Percentiles rank a stretch among this genome's conserved stretches.
phyloP scores from a whole-genome alignment of 2,888 invertebrate genomes.

The Acleris cristana region DNA sequence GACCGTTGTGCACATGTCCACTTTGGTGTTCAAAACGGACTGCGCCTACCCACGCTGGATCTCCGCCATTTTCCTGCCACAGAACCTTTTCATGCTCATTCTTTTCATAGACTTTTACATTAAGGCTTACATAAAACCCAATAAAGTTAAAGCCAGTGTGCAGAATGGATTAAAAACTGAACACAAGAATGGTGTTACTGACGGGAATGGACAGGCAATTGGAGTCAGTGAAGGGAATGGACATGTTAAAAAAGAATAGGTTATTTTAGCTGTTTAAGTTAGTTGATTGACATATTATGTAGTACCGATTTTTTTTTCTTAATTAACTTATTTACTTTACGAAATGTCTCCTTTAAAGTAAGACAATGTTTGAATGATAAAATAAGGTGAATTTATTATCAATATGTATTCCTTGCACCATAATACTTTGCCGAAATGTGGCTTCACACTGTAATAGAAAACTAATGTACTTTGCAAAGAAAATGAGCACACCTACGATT shows the following conservation, averaged over 20 bases:
- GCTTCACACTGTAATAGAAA: no score
- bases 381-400: no score
- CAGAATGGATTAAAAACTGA: constrained; percentile 6
- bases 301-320: no score
- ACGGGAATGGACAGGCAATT: not conserved
- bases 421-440: no score
- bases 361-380: no score
- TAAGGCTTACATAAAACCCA: constrained; percentile 82
- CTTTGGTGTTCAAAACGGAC: constrained; percentile 72
- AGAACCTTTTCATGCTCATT: constrained; percentile 86
- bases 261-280: not conserved
- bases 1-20: constrained; percentile 80
- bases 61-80: constrained; percentile 83
- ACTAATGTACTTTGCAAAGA: no score
- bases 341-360: no score
- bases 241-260: not conserved
- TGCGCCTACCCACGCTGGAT: constrained; percentile 85
- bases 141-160: constrained; percentile 39
- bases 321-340: no score
- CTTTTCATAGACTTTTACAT: constrained; percentile 88
- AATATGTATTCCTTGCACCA: no score
- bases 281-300: not conserved
- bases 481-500: no score
- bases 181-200: not conserved
- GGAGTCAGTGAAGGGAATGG: not conserved